Percentiles rank a stretch among this genome's conserved stretches.
These are phyloP conservation scores for Formicarius rufipectus DNA, from an alignment of 2,113 vertebrate species.

Conservation along the genomic window DNA sequence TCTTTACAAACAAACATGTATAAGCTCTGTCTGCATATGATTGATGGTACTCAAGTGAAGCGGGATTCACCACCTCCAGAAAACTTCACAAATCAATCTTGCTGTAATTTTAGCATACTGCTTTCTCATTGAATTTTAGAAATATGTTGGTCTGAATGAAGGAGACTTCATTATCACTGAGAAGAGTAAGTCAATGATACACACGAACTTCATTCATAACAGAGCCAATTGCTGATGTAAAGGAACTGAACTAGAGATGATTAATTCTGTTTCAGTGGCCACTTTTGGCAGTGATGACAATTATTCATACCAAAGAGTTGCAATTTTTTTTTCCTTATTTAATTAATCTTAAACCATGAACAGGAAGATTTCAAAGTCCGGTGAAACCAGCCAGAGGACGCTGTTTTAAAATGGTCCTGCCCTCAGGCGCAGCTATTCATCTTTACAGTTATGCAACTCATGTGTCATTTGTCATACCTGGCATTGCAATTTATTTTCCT, in stretches of 20 bases:
- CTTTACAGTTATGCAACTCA: background rate
- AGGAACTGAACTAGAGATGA: background rate
- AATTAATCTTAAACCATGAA: constrained; percentile 28
- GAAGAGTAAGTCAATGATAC: background rate
- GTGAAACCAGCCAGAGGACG: background rate
- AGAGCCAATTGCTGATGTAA: constrained; percentile 10
- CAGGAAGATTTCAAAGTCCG: background rate
- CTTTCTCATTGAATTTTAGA: background rate
- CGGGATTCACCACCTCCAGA: constrained; percentile 1
- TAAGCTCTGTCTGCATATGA: background rate
- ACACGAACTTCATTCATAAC: constrained; percentile 6
- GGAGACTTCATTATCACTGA: background rate
- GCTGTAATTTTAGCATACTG: background rate
- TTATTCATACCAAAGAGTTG: background rate
- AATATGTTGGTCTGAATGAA: background rate
- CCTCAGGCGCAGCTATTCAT: background rate
- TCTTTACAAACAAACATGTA: background rate
- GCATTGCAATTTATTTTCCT: background rate
- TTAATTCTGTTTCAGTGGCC: background rate
- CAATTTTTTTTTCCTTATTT: constrained; percentile 9
- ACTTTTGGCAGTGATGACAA: background rate
- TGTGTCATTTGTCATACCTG: constrained; percentile 11
- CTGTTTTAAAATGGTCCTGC: background rate
- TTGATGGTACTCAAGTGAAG: background rate
- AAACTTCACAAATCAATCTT: constrained; percentile 23